These are phyloP conservation scores for Burhinus bistriatus DNA, from an alignment of 2,113 vertebrate species.

Conservation along the genomic window DNA sequence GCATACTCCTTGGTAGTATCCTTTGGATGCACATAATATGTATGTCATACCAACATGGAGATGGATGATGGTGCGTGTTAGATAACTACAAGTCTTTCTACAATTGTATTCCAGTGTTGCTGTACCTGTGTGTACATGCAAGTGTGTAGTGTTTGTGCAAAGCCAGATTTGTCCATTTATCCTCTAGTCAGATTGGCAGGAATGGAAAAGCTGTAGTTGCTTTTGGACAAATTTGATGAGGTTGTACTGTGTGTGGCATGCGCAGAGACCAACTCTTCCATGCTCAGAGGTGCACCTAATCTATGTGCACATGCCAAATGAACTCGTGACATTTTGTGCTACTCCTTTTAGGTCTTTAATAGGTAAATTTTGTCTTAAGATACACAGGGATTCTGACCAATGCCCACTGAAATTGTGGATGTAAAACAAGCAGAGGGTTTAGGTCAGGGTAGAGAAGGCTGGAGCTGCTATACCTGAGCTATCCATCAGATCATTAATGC, in stretches of 20 bases:
- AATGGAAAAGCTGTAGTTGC: background rate
- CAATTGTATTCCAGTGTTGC: background rate
- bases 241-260: background rate
- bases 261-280: background rate
- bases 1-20: background rate
- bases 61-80: background rate
- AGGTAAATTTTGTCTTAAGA: background rate
- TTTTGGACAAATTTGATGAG: background rate
- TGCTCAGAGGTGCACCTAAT: background rate
- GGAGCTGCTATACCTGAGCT: background rate
- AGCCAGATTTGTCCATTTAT: background rate
- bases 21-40: background rate
- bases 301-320: background rate
- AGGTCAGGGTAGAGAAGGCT: background rate
- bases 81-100: background rate
- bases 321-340: background rate
- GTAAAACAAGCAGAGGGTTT: background rate
- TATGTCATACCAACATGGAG: no score
- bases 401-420: background rate
- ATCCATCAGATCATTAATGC: fast-evolving
- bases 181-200: background rate
- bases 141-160: background rate
- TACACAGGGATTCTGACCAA: background rate
- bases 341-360: background rate
- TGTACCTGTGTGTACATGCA: background rate